Evolutionary conservation across 2,113 vertebrate genomes (phyloP), one percentile per base, ranked within the genome.

Genomic region (Ptyas mucosa): DNA sequence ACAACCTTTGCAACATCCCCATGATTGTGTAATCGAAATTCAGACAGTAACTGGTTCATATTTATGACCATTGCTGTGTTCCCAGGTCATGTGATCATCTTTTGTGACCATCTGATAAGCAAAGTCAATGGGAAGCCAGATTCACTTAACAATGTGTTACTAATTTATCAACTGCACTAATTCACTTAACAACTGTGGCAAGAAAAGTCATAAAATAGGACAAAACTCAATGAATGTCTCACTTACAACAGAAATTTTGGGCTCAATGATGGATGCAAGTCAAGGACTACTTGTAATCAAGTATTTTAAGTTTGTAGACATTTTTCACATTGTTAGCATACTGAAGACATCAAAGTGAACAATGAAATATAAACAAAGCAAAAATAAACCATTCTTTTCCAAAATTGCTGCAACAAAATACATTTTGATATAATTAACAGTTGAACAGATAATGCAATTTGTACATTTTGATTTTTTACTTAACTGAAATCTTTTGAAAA

Each of bases 241-340:
- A 69, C 29, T n/a, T n/a, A n/a, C n/a, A n/a, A n/a, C 12, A n/a
- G n/a, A n/a, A 69, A 15, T 69, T n/a, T 69, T 14, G 11, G 12
- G 61, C 29, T 69, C 29, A 69, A n/a, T 69, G 15, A 15, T 69
- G 61, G 29, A 69, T 69, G 29, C n/a, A 69, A n/a, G 61, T 69
- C 61, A 69, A 69, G 4, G 12, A 69, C 61, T 69, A 69, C 61
- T n/a, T 69, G 1, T 69, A 94, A 94, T 89, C 26, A 87, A 93
- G 86, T 24, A 94, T 93, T 96, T 91, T 26, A 86, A 23, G 29
- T 46, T 89, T 87, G 8, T 87, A 94, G 90, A 90, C 55, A 91
- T 92, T 54, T 92, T 88, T 95, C 0, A 43, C 46, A 87, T 20
- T 10, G 89, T 21, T 61, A 81, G 93, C 75, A 55, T 29, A 57